Conservation (phyloP, 2,113 vertebrate species). For the Dasyprocta punctata region DNA sequence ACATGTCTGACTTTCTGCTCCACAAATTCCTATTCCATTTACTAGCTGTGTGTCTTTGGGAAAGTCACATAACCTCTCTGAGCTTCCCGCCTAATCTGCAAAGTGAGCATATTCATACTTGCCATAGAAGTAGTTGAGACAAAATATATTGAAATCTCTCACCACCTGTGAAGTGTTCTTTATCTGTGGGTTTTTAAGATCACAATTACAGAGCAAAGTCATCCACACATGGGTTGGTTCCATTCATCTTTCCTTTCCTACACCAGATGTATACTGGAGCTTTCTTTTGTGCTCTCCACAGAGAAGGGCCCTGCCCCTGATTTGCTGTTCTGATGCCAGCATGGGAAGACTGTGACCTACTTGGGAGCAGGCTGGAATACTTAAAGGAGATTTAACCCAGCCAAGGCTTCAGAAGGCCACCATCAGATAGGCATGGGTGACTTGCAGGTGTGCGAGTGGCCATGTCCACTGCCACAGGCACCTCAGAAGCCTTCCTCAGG, state of each 20-base stretch:
- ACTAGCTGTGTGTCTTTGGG: background rate
- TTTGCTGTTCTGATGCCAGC: background rate
- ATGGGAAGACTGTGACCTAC: background rate
- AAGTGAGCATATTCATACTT: background rate
- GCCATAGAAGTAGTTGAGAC: background rate
- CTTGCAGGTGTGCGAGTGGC: background rate
- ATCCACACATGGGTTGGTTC: background rate
- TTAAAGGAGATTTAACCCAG: background rate
- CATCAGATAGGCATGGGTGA: background rate
- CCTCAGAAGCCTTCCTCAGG: background rate
- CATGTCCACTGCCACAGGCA: background rate
- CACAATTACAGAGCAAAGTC: background rate
- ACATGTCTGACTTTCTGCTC: background rate
- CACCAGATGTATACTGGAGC: background rate
- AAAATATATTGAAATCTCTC: background rate
- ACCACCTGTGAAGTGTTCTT: background rate
- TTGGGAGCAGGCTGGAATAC: background rate
- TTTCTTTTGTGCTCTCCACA: background rate
- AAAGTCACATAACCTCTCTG: constrained; percentile 43
- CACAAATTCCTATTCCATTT: background rate
- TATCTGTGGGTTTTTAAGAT: background rate
- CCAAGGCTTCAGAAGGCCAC: background rate
- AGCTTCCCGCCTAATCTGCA: background rate
- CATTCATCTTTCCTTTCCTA: background rate
- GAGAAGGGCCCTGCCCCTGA: background rate